Evolutionary conservation across 2,113 vertebrate genomes (phyloP).

Genomic region (Dendrocopos noguchii): DNA sequence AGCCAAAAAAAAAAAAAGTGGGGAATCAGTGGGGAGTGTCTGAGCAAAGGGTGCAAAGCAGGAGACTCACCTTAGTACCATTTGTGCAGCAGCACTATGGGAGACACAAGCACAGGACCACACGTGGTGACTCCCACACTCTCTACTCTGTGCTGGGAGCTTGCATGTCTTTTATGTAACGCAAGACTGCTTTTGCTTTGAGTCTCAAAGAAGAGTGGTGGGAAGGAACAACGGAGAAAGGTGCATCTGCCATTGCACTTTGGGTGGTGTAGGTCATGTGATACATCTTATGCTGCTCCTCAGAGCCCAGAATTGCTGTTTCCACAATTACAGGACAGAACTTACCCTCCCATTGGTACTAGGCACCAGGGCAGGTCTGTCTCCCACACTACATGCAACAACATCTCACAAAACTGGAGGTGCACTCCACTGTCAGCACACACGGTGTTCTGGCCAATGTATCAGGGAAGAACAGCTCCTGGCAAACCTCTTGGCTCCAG

Average conservation of each 20-base stretch:
- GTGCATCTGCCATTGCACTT: not conserved
- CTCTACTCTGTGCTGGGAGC: not conserved
- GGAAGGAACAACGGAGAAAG: not conserved
- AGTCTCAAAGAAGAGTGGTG: not conserved
- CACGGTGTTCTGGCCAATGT: not conserved
- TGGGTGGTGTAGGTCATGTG: not conserved
- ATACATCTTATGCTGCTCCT: not conserved
- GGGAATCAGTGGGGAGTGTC: not conserved
- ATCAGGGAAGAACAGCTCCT: not conserved
- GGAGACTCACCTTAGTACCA: rapidly evolving
- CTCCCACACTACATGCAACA: not conserved
- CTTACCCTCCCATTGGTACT: not conserved
- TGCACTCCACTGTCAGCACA: not conserved
- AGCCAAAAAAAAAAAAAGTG: not conserved
- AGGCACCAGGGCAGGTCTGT: not conserved
- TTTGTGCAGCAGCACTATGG: not conserved
- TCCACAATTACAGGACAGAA: not conserved
- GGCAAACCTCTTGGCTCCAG: not conserved
- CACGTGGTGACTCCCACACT: rapidly evolving
- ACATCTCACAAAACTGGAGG: not conserved
- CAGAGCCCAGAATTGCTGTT: not conserved
- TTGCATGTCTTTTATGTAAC: not conserved
- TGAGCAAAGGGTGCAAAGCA: not conserved
- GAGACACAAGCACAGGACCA: not conserved
- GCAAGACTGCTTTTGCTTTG: not conserved